Evolutionary conservation across 2,797 vertebrate genomes (phyloP).

Genomic region (Mallotus villosus): DNA sequence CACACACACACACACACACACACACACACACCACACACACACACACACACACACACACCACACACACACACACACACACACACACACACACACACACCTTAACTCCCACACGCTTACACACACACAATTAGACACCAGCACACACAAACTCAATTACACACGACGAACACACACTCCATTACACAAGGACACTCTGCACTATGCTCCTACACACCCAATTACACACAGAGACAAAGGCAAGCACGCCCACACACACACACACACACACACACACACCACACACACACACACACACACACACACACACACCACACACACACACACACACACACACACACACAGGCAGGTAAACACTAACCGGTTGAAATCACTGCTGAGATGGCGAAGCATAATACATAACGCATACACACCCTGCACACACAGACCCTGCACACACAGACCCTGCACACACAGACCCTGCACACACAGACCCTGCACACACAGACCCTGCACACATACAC

Average conservation of each 20-base stretch:
- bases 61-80: slow-evolving; percentile 30
- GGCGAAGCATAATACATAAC: slow-evolving; percentile 27
- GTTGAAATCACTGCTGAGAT: slow-evolving; percentile 29
- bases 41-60: slow-evolving; percentile 40
- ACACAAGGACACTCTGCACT: slow-evolving; percentile 62
- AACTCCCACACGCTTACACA: slow-evolving; percentile 39
- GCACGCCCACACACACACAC: slow-evolving; percentile 32
- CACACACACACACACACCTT: slow-evolving; percentile 32
- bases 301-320: slow-evolving; percentile 30
- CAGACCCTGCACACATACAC: slow-evolving; percentile 7
- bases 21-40: slow-evolving; percentile 42
- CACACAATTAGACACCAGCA: slow-evolving; percentile 46
- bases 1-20: slow-evolving; percentile 38
- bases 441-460: not conserved
- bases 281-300: slow-evolving; percentile 58
- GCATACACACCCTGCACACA: slow-evolving; percentile 33
- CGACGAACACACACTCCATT: slow-evolving; percentile 50
- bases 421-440: slow-evolving; percentile 5
- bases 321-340: slow-evolving; percentile 37
- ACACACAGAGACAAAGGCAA: slow-evolving; percentile 56
- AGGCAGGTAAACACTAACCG: slow-evolving; percentile 21
- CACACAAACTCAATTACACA: slow-evolving; percentile 40
- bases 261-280: slow-evolving; percentile 32
- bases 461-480: not conserved
- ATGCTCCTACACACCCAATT: slow-evolving; percentile 65